Percentiles rank a stretch among this genome's conserved stretches.
Evolutionary conservation across 2,113 vertebrate genomes (phyloP).

Genomic region (Calonectris borealis): DNA sequence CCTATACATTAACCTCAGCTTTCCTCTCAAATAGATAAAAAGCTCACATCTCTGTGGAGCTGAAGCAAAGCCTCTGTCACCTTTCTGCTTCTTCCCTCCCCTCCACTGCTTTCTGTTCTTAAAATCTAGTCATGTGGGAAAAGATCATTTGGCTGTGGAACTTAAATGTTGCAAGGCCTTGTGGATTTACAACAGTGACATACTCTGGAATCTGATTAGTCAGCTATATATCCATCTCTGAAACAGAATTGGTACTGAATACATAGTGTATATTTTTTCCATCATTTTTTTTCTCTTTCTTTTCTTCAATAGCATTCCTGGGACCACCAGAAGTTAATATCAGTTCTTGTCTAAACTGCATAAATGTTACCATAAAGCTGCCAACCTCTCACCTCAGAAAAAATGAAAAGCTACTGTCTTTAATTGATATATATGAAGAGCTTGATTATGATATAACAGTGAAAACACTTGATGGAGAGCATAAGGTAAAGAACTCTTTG

Average conservation of each 20-base stretch:
- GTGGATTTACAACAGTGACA: background rate
- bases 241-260: background rate
- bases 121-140: background rate
- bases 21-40: background rate
- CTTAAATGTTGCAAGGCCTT: background rate
- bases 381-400: background rate
- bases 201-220: background rate
- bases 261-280: background rate
- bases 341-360: slow-evolving; percentile 15
- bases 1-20: background rate
- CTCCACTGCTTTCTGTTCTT: background rate
- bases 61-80: background rate
- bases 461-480: background rate
- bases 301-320: slow-evolving; percentile 30
- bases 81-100: background rate
- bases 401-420: background rate
- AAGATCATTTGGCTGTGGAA: background rate
- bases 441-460: slow-evolving; percentile 35
- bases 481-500: slow-evolving; percentile 6
- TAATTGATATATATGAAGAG: background rate
- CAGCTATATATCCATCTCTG: background rate
- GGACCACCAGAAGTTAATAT: slow-evolving; percentile 67
- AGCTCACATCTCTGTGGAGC: background rate
- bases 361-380: slow-evolving; percentile 60
- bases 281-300: background rate